Evolutionary conservation across 2,888 invertebrate species (phyloP).

Genomic region (Hemicrepidius hirtus): DNA sequence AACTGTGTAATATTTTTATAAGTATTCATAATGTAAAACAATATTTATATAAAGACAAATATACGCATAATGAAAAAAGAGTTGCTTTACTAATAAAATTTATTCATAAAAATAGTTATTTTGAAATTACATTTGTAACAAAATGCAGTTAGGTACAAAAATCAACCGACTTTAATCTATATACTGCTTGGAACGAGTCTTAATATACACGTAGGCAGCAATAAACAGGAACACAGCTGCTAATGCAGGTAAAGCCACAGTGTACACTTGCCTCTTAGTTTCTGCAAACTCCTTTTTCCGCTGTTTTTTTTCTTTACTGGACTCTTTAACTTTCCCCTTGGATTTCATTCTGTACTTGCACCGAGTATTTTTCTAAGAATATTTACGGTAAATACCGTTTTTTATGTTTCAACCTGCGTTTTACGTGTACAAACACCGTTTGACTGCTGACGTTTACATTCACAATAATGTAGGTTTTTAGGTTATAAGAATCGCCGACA

Average conservation of each 20-base stretch:
- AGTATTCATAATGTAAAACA: conserved; percentile 49
- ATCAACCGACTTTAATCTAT: conserved; percentile 45
- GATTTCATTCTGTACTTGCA: conserved; percentile 78
- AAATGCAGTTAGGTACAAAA: conserved; percentile 7
- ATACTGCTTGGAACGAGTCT: conserved; percentile 79
- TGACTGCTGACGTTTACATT: conserved; percentile 35
- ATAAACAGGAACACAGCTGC: conserved; percentile 83
- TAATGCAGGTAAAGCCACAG: conserved; percentile 84
- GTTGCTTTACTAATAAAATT: conserved; percentile 39
- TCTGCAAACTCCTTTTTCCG: conserved; percentile 89
- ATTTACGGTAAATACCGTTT: background rate
- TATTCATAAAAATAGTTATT: conserved; percentile 49
- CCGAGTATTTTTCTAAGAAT: background rate
- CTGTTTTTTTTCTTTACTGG: conserved; percentile 87
- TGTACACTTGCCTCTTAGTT: conserved; percentile 85
- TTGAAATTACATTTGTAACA: conserved; percentile 32
- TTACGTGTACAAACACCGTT: background rate
- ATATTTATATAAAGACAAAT: conserved; percentile 50
- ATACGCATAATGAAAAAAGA: conserved; percentile 35
- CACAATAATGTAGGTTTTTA: conserved; percentile 27
- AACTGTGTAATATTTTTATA: conserved; percentile 52
- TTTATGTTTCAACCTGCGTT: background rate
- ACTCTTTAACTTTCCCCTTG: conserved; percentile 88
- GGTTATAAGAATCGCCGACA: conserved; percentile 30
- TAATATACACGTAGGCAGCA: conserved; percentile 85